Evolutionary conservation across 2,888 invertebrate species (phyloP).

Genomic region (Fragum whitleyi): DNA sequence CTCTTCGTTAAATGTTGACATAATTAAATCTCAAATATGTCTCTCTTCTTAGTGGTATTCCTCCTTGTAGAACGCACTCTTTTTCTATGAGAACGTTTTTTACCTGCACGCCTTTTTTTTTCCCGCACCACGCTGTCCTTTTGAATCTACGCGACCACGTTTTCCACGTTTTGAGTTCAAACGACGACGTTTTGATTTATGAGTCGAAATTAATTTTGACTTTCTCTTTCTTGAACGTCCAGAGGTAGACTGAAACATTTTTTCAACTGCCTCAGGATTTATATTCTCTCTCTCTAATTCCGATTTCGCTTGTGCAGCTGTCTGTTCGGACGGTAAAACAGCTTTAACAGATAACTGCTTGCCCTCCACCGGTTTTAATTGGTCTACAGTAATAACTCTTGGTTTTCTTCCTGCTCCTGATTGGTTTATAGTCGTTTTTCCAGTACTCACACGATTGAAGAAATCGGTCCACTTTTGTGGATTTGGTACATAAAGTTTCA

Average conservation of each 20-base stretch:
- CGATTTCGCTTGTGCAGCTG: slow-evolving; percentile 37
- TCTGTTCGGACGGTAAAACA: slow-evolving; percentile 37
- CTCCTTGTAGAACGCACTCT: slow-evolving; percentile 10
- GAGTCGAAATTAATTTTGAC: background rate
- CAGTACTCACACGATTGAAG: slow-evolving; percentile 32
- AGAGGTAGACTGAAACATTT: slow-evolving; percentile 27
- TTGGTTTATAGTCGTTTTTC: slow-evolving; percentile 34
- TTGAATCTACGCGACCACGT: background rate
- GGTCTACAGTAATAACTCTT: slow-evolving; percentile 30
- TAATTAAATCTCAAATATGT: slow-evolving; percentile 47
- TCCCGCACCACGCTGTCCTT: slow-evolving; percentile 13
- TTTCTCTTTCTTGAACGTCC: slow-evolving; percentile 20
- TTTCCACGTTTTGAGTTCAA: background rate
- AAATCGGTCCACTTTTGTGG: slow-evolving; percentile 43
- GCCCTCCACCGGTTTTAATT: slow-evolving; percentile 4
- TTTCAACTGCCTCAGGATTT: slow-evolving; percentile 25
- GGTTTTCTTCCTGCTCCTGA: slow-evolving; percentile 28
- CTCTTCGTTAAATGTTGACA: slow-evolving; percentile 54
- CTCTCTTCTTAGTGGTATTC: background rate
- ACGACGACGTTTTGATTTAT: slow-evolving; percentile 21
- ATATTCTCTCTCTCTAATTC: slow-evolving; percentile 34
- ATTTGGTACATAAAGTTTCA: slow-evolving; percentile 57
- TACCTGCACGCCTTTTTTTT: background rate
- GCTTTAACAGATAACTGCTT: slow-evolving; percentile 33
- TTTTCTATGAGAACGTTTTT: background rate